Percentiles rank a stretch among this genome's conserved stretches.
These are phyloP conservation scores for Spodoptera litura DNA, from an alignment of 1,140 invertebrate genomes.

Conservation along the genomic window DNA sequence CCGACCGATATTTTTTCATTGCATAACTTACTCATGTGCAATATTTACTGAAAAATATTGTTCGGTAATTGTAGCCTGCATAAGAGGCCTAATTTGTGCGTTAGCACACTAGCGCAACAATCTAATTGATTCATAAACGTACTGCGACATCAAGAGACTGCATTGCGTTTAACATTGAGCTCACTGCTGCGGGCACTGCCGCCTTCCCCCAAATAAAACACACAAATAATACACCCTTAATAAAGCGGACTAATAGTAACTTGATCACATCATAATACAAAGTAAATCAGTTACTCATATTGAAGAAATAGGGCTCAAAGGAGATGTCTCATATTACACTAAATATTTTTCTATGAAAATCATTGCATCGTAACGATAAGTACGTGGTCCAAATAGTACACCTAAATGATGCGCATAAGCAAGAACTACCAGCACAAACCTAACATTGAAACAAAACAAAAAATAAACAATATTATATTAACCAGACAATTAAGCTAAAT, in stretches of 20 bases:
- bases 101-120: constrained; percentile 86
- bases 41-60: constrained; percentile 57
- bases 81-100: constrained; percentile 79
- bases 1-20: constrained; percentile 64
- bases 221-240: constrained; percentile 78
- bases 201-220: constrained; percentile 84
- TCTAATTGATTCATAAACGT: constrained; percentile 81
- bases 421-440: constrained; percentile 19
- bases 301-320: constrained; percentile 35
- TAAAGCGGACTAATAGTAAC: constrained; percentile 53
- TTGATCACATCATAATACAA: constrained; percentile 31
- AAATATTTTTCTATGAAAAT: constrained; percentile 3
- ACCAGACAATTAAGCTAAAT: constrained; percentile 25
- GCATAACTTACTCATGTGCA: background rate
- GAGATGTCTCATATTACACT: constrained; percentile 45
- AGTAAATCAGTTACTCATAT: constrained; percentile 20
- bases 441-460: constrained; percentile 18
- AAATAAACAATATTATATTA: constrained; percentile 26
- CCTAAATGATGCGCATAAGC: constrained; percentile 29
- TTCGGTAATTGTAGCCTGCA: constrained; percentile 75
- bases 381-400: constrained; percentile 21
- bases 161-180: constrained; percentile 84
- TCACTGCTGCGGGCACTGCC: constrained; percentile 81
- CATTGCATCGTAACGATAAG: constrained; percentile 6
- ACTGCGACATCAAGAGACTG: constrained; percentile 85